phyloP scores from a whole-genome alignment of 92 coral and sea anemone species.

The Palythoa grandiflora region DNA sequence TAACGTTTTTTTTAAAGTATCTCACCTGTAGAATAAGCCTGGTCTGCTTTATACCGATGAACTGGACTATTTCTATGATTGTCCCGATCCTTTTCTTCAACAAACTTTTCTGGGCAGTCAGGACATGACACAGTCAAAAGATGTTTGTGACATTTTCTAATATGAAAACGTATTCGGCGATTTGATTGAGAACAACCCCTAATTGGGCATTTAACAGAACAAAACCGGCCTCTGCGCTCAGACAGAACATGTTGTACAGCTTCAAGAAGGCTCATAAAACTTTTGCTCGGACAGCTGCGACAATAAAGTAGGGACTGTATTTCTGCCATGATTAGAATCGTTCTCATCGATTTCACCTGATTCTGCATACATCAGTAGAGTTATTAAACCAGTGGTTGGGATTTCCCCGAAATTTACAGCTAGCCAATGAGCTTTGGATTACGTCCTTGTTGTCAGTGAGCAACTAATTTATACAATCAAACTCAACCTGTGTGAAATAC shows the following conservation, averaged over 20 bases:
- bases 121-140: constrained; percentile 23
- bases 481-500: too few species aligned
- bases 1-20: neutral
- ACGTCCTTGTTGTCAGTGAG: too few species aligned
- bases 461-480: too few species aligned
- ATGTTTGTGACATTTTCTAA: constrained; percentile 16
- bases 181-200: neutral
- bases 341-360: too few species aligned
- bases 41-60: neutral
- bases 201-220: constrained; percentile 22
- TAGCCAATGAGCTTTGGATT: too few species aligned
- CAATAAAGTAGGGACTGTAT: neutral
- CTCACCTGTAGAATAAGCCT: neutral
- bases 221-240: constrained; percentile 20
- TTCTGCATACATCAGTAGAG: too few species aligned
- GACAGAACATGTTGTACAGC: constrained; percentile 29
- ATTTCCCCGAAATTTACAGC: too few species aligned
- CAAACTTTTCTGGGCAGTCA: constrained; percentile 42
- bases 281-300: neutral
- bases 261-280: neutral
- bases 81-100: constrained; percentile 32
- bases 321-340: too few species aligned
- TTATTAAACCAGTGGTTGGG: too few species aligned
- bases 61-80: constrained; percentile 13
- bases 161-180: constrained; percentile 33